These are phyloP conservation scores for Bos taurus DNA, from an alignment of 2,113 vertebrate genomes.

Conservation along the genomic window ARS-UCD2.0 NC_037331.1:48998001-48998500, in stretches of 20 bases:
- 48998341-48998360: conserved; percentile 80
- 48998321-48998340: conserved; percentile 81
- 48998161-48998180: conserved; percentile 1
- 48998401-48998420: conserved; percentile 86
- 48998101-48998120: not conserved
- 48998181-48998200: not conserved
- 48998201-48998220: not conserved
- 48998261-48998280: conserved; percentile 93
- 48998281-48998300: conserved; percentile 87
- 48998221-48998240: conserved; percentile 76
- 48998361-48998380: conserved; percentile 79
- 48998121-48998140: not conserved
- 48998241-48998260: conserved; percentile 95
- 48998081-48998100: not conserved
- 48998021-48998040: not conserved
- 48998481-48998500: not conserved
- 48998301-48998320: conserved; percentile 86
- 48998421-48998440: conserved; percentile 82
- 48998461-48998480: not conserved
- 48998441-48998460: not conserved
- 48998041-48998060: not conserved
- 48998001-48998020: not conserved
- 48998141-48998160: not conserved
- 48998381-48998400: conserved; percentile 86
- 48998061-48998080: not conserved